Base-by-base conservation (phyloP, 1,140 invertebrate species). In the Drepana arcuata region DNA sequence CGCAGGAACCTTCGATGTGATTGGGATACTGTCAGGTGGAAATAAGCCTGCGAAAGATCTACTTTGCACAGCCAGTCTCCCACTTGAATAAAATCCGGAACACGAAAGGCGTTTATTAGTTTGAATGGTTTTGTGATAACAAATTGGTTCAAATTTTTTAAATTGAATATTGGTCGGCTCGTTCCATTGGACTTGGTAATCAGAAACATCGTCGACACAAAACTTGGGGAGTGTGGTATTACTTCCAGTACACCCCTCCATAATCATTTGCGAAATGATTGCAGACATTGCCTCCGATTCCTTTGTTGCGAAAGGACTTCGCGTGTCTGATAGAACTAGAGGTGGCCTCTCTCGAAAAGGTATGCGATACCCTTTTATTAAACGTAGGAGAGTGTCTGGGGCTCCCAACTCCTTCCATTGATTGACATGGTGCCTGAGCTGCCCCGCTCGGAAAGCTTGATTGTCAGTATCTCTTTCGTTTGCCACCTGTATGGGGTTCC, bases 171-270 rank as follows among this genome's bases (percentile, higher is more conserved):
- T 0, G 56, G 58, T 0, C 41, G 21, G n/a, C 23, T 5, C 0
- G 52, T 41, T 0, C 43, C 34, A 34, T 48, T 35, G 31, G 29
- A 37, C 23, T 59, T 59, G 13, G 42, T 41, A 0, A 56, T 38
- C 3, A 72, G 36, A 26, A 71, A 72, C 41, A 71, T 55, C 21
- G 40, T 35, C 7, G 64, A 75, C 7, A 72, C 16, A 25, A 75
- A 71, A 25, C 59, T 65, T 31, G 52, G 42, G 0, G 46, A 29
- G 11, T 9, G 0, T 7, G n/a, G 16, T 1, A 24, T 44, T 6
- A 16, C n/a, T n/a, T 51, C 30, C 31, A 48, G 14, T 7, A 54
- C 35, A 1, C 33, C 14, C 7, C 24, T 35, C 36, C 46, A 54
- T 42, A 7, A n/a, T n/a, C n/a, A 32, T 4, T 7, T 9, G 11